Base-by-base conservation (phyloP, 2,888 invertebrate genomes). In the Saturnia japonica region DNA sequence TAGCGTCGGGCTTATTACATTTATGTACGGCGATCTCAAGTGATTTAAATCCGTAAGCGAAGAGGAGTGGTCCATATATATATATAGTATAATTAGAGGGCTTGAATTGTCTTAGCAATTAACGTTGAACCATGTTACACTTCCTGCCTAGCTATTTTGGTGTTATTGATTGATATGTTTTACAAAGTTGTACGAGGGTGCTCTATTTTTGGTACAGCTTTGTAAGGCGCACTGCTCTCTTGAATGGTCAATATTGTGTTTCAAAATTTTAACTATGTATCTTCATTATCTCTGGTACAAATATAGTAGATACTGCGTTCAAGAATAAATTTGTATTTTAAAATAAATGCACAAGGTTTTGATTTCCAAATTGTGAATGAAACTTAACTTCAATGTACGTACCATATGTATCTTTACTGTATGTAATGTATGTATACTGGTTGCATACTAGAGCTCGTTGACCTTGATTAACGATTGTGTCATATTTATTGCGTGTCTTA, bases 81-180 rank as follows among this genome's bases (percentile, higher is more conserved):
- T 82, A 87, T 85, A 87, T 88, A 87, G 85, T 75, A 86, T 87
- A 86, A 86, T 83, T 85, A 84, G 34, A 34, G 83, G 78, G 76
- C 76, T 77, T 78, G 81, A 82, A 84, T 85, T 88, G 90, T 90
- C 90, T 84, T 81, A 86, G 88, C 81, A 88, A 89, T 91, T 89
- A 89, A 83, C 82, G 77, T 79, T 78, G 74, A 71, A 75, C 78
- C 77, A 74, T 82, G 77, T 78, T 80, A 81, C 80, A 79, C 78
- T 88, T 91, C 91, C 91, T 84, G 87, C 74, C 77, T 70, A 72
- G 76, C 79, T 88, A 89, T 91, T 88, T 88, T 82, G 77, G 81
- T 81, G 73, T 70, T 73, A 81, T 76, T 84, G 87, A 87, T 85
- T 85, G 87, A 89, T 85, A 82, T 77, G 77, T 76, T 77, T 75